These are phyloP conservation scores for Fundulus diaphanus DNA, from an alignment of 2,797 vertebrate species.

Conservation along the genomic window DNA sequence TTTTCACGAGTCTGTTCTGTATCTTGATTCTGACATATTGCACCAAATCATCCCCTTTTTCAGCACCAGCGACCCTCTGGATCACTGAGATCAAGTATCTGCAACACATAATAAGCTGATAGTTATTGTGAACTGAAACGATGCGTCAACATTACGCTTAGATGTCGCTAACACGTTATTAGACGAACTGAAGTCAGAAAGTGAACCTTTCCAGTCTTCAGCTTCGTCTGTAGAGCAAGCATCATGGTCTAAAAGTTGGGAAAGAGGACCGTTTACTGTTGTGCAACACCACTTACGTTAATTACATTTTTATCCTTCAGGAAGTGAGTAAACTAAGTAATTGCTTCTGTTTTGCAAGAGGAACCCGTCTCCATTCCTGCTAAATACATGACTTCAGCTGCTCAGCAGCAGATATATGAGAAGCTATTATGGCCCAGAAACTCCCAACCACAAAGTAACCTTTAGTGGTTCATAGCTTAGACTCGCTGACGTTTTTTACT, in stretches of 20 bases:
- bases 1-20: no score
- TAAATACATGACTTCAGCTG: neutral
- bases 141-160: no score
- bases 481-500: neutral
- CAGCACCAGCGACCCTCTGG: no score
- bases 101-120: no score
- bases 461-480: neutral
- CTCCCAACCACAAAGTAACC: neutral
- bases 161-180: no score
- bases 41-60: no score
- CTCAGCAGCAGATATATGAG: neutral
- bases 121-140: no score
- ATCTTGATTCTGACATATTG: no score
- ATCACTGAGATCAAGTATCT: no score
- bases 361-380: neutral
- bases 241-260: neutral
- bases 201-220: no score
- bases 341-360: neutral
- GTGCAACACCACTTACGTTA: neutral
- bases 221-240: neutral
- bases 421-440: neutral
- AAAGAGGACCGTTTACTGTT: neutral
- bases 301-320: neutral
- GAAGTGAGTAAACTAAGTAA: constrained; percentile 1
- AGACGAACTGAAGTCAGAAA: no score